A percentile compares a stretch with the other conserved stretches of the same genome.
These are phyloP conservation scores for Gallinago media DNA, from an alignment of 2,113 vertebrate species.

Conservation along the genomic window DNA sequence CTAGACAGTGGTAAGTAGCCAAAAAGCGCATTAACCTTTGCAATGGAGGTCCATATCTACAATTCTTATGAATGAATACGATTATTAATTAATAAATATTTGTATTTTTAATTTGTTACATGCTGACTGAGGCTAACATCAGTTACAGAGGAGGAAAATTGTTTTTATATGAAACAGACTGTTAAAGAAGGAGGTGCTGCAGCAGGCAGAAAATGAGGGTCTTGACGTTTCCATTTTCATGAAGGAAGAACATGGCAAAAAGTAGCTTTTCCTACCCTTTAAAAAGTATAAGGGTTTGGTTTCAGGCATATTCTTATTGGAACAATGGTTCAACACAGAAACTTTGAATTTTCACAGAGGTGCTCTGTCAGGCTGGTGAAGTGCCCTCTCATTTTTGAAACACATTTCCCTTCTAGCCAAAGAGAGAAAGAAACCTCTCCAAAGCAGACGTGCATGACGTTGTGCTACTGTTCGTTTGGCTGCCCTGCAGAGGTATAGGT, in stretches of 20 bases:
- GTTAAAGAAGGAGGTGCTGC: not conserved
- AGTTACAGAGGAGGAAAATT: not conserved
- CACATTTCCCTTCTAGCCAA: not conserved
- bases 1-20: not conserved
- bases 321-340: not conserved
- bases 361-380: not conserved
- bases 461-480: not conserved
- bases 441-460: rapidly evolving
- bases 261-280: not conserved
- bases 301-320: not conserved
- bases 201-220: not conserved
- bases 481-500: not conserved
- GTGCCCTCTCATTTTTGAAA: not conserved
- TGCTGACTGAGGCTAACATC: not conserved
- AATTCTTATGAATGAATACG: not conserved
- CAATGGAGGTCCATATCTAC: not conserved
- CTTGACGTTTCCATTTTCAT: not conserved
- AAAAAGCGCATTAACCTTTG: conserved; percentile 4
- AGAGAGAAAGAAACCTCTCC: not conserved
- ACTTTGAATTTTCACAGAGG: not conserved
- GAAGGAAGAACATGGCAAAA: not conserved
- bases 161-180: not conserved
- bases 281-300: not conserved
- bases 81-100: not conserved
- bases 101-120: not conserved